Base-by-base conservation (phyloP, 2,113 vertebrate genomes). In the Fukomys damarensis region DNA sequence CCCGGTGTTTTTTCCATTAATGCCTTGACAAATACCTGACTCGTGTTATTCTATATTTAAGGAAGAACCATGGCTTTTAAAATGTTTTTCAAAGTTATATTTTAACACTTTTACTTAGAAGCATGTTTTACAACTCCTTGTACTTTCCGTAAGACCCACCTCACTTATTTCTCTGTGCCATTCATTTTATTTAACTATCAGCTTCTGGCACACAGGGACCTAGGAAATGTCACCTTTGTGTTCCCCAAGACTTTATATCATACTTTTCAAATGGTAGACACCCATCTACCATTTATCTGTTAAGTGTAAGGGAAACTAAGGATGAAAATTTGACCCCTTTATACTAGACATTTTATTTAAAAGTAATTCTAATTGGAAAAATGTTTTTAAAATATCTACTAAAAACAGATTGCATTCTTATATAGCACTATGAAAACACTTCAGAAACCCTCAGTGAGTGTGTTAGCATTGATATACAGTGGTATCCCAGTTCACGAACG, bases 291-390 rank as follows among this genome's bases (percentile, higher is more conserved):
- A n/a, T n/a, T n/a, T 56, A 68, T 14, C 49, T 56, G 30, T 43
- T 77, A 82, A 82, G 16, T 68, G 8, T 52, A 43, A 90, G 5
- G 41, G 10, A 13, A 94, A 58, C 9, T 63, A 85, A 85, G 70
- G 46, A 74, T 70, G 41, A 91, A 86, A 87, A 41, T 54, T 12
- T 66, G 28, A 70, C 43, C 43, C 7, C 85, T 77, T 82, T 89
- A 83, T 76, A 28, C n/a, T 52, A 81, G 54, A 38, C 22, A 72
- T 2, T 65, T 72, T n/a, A n/a, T 86, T 52, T 41, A 76, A 7
- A 77, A 83, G n/a, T 32, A 61, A 86, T 79, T 95, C 89, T 86
- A 87, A 89, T 22, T 89, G 65, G 16, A 11, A 94, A 89, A 83
- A 59, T 66, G 89, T 6, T 65, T 59, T 92, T 68, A 74, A 74